Base-by-base conservation (phyloP, 1,140 invertebrate species). In the Solenopsis fugax region DNA sequence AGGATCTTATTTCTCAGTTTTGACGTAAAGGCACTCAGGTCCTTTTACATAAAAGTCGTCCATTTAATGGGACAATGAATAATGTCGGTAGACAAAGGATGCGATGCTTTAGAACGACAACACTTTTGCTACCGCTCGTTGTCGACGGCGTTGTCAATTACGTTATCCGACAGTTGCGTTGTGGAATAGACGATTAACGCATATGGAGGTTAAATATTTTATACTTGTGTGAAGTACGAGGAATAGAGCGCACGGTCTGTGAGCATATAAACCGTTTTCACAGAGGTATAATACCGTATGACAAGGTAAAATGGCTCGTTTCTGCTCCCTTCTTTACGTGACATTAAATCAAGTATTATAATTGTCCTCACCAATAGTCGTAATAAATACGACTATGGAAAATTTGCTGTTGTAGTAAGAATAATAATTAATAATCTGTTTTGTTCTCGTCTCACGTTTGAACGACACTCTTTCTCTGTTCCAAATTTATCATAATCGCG, bases 11-110 rank as follows among this genome's bases (percentile, higher is more conserved):
- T 84, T 84, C 41, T 62, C 45, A 75, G 54, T 84, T 84, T 84
- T 75, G 54, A 84, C 80, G 41, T 80, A 84, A 84, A 75, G 80
- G 67, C 80, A 82, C 67, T 82, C 69, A 60, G 67, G 67, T 82
- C 52, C 80, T 62, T 84, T 75, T 75, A 84, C 80, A 75, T 60
- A 77, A 52, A 77, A 65, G 24, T 72, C 58, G 45, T 62, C 84
- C 64, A 48, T 75, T 67, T 85, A 65, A 76, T 69, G 24, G 24
- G 54, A 58, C 62, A 29, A 62, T 58, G 54, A 76, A 37, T 54
- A 60, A 60, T 75, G 18, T 41, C 41, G 54, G 34, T 87, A 75
- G 65, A 85, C 52, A 85, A 85, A 75, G 45, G 54, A 76, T 65
- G 48, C 48, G 69, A 54, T 9, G 34, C 80, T 73, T 88, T 48